Evolutionary conservation across 2,113 vertebrate genomes (phyloP).

Genomic region (Ceuthmochares aereus): DNA sequence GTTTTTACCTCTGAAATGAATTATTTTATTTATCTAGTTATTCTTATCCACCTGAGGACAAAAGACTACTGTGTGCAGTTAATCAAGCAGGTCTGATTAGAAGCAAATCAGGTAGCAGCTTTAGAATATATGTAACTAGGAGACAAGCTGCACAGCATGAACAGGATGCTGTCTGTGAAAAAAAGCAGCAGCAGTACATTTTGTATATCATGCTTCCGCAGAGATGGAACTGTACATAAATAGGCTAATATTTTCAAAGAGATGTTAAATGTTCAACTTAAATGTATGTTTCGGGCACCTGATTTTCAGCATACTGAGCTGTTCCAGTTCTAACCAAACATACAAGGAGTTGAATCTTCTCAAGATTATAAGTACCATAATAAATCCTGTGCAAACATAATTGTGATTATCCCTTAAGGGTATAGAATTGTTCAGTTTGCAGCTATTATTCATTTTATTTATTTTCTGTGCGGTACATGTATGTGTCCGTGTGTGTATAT

Average conservation of each 20-base stretch:
- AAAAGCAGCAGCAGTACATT: not conserved
- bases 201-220: not conserved
- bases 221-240: not conserved
- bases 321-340: not conserved
- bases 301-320: not conserved
- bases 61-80: not conserved
- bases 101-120: not conserved
- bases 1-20: not conserved
- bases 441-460: not conserved
- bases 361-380: not conserved
- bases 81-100: not conserved
- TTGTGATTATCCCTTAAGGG: not conserved
- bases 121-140: not conserved
- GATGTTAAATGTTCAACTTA: not conserved
- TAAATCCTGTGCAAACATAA: not conserved
- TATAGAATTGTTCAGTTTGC: not conserved
- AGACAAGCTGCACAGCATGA: not conserved
- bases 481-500: accelerated
- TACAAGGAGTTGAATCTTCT: not conserved
- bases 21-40: not conserved
- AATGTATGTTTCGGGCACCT: not conserved
- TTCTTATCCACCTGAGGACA: not conserved
- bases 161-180: not conserved
- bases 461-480: not conserved
- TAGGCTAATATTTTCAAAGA: not conserved